A percentile compares a stretch with the other conserved stretches of the same genome.
phyloP scores from a whole-genome alignment of 2,888 invertebrate species.

The Ametastegia equiseti region DNA sequence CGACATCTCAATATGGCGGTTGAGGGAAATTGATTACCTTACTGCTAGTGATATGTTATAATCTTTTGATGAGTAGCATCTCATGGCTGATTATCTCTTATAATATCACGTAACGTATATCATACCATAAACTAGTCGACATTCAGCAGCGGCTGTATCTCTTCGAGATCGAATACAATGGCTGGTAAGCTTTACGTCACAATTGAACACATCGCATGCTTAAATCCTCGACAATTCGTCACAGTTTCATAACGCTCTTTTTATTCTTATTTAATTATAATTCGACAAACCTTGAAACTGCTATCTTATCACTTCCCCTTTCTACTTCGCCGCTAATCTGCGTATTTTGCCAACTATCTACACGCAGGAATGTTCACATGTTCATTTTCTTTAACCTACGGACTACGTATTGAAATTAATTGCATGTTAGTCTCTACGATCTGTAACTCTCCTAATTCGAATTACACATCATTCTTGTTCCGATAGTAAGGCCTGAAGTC shows the following conservation, averaged over 20 bases:
- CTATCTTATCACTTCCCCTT: background rate
- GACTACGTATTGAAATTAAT: no score
- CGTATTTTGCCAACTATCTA: no score
- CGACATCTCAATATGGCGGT: conserved; percentile 11
- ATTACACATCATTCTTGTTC: no score
- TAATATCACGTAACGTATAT: background rate
- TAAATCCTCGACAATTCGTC: background rate
- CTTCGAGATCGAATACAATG: background rate
- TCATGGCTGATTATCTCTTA: background rate
- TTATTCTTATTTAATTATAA: background rate
- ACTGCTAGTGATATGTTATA: background rate
- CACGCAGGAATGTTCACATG: no score
- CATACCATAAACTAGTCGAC: background rate
- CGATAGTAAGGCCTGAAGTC: no score
- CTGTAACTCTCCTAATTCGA: no score
- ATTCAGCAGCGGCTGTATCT: background rate
- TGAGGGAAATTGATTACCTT: background rate
- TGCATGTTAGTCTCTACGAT: no score
- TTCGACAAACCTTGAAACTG: background rate
- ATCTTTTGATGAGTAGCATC: background rate
- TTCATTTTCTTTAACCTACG: no score
- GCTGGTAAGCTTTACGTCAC: background rate
- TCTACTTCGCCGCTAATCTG: no score
- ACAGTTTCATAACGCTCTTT: background rate
- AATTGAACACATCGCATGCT: background rate